phyloP scores from a whole-genome alignment of 2,888 invertebrate genomes.

The Meta bourneti region DNA sequence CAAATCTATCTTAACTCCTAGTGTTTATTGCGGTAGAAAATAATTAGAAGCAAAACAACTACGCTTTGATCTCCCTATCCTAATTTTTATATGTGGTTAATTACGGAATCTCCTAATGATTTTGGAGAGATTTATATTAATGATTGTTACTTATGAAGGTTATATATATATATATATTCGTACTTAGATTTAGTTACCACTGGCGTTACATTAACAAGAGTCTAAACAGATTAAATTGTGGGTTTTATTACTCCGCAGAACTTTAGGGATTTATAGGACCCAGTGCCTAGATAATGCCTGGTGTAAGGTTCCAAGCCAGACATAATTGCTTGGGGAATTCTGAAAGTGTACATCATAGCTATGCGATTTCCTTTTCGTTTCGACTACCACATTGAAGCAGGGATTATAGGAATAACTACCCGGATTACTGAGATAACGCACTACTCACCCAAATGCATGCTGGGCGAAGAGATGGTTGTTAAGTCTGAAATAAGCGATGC shows the following conservation, averaged over 20 bases:
- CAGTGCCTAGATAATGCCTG: constrained; percentile 9
- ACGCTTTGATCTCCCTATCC: neutral
- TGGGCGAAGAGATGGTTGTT: constrained; percentile 1
- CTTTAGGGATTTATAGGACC: constrained; percentile 31
- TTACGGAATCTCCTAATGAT: constrained; percentile 12
- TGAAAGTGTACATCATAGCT: neutral
- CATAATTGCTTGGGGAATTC: constrained; percentile 44
- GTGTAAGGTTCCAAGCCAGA: constrained; percentile 14
- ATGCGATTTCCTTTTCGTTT: neutral
- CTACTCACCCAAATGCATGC: neutral
- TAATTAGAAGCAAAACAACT: neutral
- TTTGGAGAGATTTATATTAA: neutral
- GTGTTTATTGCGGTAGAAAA: neutral
- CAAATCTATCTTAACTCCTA: neutral
- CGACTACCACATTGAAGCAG: neutral
- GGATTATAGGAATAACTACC: constrained; percentile 51
- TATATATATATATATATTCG: no score
- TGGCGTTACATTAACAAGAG: constrained; percentile 28
- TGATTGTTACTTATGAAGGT: constrained; percentile 35
- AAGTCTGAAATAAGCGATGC: constrained; percentile 28
- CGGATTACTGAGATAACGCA: constrained; percentile 11
- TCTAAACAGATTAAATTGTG: constrained; percentile 49
- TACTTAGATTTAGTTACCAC: neutral
- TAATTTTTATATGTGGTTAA: neutral
- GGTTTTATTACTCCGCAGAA: constrained; percentile 37